Evolutionary conservation across 1,140 invertebrate genomes (phyloP).

Genomic region (Drosophila tropicalis): DNA sequence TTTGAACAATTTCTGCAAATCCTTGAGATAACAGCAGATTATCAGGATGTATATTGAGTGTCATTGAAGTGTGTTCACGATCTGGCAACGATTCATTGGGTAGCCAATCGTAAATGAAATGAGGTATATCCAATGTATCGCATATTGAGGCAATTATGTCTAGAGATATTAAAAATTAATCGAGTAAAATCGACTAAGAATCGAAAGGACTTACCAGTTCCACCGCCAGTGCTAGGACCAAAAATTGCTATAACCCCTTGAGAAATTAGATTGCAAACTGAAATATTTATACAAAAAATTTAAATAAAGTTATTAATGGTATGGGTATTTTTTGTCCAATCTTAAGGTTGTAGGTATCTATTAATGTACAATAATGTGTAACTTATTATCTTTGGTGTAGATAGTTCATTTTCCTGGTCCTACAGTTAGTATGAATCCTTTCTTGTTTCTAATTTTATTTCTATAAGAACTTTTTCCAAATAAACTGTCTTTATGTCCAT

Average conservation of each 20-base stretch:
- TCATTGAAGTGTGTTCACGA: constrained; percentile 83
- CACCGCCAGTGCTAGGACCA: constrained; percentile 88
- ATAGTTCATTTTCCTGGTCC: too few species aligned
- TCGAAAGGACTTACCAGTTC: constrained; percentile 83
- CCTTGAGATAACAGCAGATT: constrained; percentile 89
- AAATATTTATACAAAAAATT: background rate
- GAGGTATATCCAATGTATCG: constrained; percentile 88
- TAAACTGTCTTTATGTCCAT: too few species aligned
- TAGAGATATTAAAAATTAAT: constrained; percentile 29
- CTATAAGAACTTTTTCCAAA: too few species aligned
- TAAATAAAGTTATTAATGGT: background rate
- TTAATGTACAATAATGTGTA: too few species aligned
- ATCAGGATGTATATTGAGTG: constrained; percentile 91
- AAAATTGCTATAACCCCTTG: constrained; percentile 91
- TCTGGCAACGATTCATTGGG: constrained; percentile 85
- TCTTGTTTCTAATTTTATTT: too few species aligned
- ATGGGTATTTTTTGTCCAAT: too few species aligned
- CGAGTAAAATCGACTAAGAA: background rate
- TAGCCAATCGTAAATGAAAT: constrained; percentile 88
- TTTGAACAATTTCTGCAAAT: constrained; percentile 88
- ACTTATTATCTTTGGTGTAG: too few species aligned
- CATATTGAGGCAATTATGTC: constrained; percentile 89
- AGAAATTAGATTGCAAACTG: constrained; percentile 85
- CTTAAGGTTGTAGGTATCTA: too few species aligned
- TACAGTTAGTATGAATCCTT: too few species aligned